phyloP scores from a whole-genome alignment of 2,797 vertebrate genomes.

The Oophaga sylvatica region DNA sequence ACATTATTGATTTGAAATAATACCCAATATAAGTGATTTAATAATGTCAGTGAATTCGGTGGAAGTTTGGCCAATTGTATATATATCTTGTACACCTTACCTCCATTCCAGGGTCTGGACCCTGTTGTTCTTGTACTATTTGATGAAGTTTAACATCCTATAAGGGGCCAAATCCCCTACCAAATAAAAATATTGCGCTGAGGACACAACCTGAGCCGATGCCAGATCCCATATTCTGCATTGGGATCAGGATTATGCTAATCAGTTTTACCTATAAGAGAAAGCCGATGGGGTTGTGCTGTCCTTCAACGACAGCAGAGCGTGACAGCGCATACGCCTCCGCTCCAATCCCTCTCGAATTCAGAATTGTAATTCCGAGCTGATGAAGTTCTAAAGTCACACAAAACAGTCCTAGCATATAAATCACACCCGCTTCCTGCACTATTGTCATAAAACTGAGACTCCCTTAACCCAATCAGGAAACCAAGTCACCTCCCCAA shows the following conservation, averaged over 20 bases:
- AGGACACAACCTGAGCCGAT: not conserved
- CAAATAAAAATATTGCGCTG: too few relatives aligned
- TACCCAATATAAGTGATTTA: too few relatives aligned
- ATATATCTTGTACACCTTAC: too few relatives aligned
- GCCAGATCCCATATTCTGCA: not conserved
- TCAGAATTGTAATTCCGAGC: constrained; percentile 22
- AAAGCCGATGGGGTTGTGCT: not conserved
- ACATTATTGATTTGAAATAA: too few relatives aligned
- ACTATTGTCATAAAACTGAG: constrained; percentile 21
- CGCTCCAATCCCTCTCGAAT: not conserved
- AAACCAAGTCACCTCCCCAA: not conserved
- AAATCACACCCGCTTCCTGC: constrained; percentile 19
- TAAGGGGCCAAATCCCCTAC: too few relatives aligned
- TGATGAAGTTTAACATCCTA: too few relatives aligned
- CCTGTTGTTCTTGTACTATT: too few relatives aligned
- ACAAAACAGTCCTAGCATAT: constrained; percentile 3
- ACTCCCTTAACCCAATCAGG: constrained; percentile 23
- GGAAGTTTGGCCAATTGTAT: too few relatives aligned
- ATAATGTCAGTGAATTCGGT: too few relatives aligned
- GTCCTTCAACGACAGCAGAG: constrained; percentile 5
- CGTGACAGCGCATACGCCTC: not conserved
- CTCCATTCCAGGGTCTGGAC: too few relatives aligned
- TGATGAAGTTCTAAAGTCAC: constrained; percentile 14
- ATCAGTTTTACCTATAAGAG: not conserved
- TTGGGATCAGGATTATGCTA: not conserved